phyloP scores from a whole-genome alignment of 2,797 vertebrate genomes.

The Gymnocypris eckloni region DNA sequence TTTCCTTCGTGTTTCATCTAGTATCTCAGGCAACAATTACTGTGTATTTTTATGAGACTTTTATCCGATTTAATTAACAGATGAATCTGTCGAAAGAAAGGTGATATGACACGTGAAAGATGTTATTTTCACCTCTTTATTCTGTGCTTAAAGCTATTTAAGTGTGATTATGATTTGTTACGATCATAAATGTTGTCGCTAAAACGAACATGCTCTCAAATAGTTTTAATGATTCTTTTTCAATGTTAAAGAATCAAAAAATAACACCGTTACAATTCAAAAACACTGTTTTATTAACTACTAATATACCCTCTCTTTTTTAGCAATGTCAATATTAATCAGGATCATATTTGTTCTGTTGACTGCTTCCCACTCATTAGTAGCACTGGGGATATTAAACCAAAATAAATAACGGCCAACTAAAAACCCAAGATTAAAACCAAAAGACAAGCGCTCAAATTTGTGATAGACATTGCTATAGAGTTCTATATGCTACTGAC shows the following conservation, averaged over 20 bases:
- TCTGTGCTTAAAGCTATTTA: slow-evolving; percentile 24
- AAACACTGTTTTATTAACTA: slow-evolving; percentile 17
- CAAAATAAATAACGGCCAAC: slow-evolving; percentile 16
- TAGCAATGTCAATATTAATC: slow-evolving; percentile 74
- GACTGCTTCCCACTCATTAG: slow-evolving; percentile 76
- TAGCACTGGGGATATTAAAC: slow-evolving; percentile 62
- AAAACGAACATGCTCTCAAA: background rate
- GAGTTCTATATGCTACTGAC: slow-evolving; percentile 59
- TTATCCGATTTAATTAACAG: slow-evolving; percentile 10
- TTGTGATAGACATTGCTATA: slow-evolving; percentile 53
- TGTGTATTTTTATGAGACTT: background rate
- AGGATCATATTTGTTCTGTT: slow-evolving; percentile 76
- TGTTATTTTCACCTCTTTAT: slow-evolving; percentile 35
- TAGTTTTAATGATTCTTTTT: background rate
- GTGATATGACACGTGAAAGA: slow-evolving; percentile 27
- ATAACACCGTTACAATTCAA: background rate
- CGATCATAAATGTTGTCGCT: slow-evolving; percentile 13
- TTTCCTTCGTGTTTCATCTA: background rate
- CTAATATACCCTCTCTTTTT: slow-evolving; percentile 67
- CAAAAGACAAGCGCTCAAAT: slow-evolving; percentile 33
- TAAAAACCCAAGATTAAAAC: slow-evolving; percentile 43
- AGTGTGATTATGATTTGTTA: slow-evolving; percentile 20
- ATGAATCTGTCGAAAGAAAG: background rate
- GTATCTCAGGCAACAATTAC: slow-evolving; percentile 16
- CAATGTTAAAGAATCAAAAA: background rate